These are phyloP conservation scores for Drosophila nr. perissopoda DNA, from an alignment of 2,888 invertebrate species.

Conservation along the genomic window DNA sequence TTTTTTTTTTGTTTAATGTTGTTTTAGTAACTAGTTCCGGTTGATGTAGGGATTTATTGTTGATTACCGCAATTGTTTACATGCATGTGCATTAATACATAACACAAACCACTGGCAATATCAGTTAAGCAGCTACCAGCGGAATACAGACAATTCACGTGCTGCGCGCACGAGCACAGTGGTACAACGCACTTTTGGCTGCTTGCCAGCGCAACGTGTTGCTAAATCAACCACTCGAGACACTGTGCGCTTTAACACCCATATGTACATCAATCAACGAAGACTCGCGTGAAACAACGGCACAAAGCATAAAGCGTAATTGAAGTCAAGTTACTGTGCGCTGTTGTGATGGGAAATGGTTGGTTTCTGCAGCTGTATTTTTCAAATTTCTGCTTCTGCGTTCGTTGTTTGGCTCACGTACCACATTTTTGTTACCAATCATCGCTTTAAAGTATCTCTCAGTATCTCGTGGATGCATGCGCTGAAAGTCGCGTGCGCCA, in stretches of 20 bases:
- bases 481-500: constrained; percentile 72
- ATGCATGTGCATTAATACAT: background rate
- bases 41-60: constrained; percentile 1
- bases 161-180: constrained; percentile 55
- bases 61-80: background rate
- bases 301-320: constrained; percentile 57
- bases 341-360: constrained; percentile 31
- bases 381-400: constrained; percentile 41
- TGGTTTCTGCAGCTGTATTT: constrained; percentile 48
- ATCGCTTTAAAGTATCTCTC: constrained; percentile 20
- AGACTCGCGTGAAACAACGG: constrained; percentile 49
- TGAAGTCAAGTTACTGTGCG: constrained; percentile 46
- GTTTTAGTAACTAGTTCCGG: constrained; percentile 11
- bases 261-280: constrained; percentile 43
- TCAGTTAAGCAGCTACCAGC: constrained; percentile 11
- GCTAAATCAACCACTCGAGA: constrained; percentile 4
- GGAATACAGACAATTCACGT: constrained; percentile 51
- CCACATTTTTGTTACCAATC: constrained; percentile 35
- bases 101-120: constrained; percentile 1
- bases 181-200: constrained; percentile 12
- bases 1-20: background rate
- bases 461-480: constrained; percentile 55
- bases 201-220: background rate
- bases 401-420: constrained; percentile 71
- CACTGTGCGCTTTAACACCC: constrained; percentile 35